Conservation (phyloP, 2,113 vertebrate species). For the Setophaga kirtlandii region DNA sequence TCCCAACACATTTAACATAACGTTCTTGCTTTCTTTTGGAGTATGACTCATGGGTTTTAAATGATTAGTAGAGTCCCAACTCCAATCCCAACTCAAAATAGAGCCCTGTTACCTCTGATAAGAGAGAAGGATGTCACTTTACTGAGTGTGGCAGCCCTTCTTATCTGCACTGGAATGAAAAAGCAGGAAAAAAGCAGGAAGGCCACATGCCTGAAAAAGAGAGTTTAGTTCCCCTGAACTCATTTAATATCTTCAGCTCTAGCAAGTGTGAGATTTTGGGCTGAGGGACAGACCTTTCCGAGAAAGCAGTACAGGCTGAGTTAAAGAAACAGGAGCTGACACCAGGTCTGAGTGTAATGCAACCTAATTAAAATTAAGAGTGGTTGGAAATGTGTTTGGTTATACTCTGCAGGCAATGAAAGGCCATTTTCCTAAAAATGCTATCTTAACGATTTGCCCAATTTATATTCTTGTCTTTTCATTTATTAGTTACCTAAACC, state of each 20-base stretch:
- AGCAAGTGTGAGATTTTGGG: not conserved
- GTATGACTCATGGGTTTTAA: conserved; percentile 17
- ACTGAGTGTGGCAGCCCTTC: not conserved
- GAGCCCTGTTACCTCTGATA: not conserved
- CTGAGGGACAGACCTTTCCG: not conserved
- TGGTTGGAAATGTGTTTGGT: not conserved
- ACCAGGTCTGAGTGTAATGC: conserved; percentile 4
- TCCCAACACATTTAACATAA: not conserved
- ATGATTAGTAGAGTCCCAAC: not conserved
- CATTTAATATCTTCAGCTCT: not conserved
- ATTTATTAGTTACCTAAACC: conserved; percentile 68
- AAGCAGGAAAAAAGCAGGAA: not conserved
- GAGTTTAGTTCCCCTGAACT: not conserved
- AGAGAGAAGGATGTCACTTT: not conserved
- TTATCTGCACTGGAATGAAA: not conserved
- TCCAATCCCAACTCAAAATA: not conserved
- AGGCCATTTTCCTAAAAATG: conserved; percentile 54
- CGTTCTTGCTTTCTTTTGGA: not conserved
- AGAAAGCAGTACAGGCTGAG: not conserved
- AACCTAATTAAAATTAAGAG: conserved; percentile 42
- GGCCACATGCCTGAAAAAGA: not conserved
- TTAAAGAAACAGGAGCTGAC: conserved; percentile 18
- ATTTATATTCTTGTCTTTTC: conserved; percentile 64
- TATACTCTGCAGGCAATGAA: conserved; percentile 43
- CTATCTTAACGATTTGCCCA: conserved; percentile 20